These are phyloP conservation scores for Callipepla squamata DNA, from an alignment of 2,113 vertebrate genomes.

Conservation along the genomic window DNA sequence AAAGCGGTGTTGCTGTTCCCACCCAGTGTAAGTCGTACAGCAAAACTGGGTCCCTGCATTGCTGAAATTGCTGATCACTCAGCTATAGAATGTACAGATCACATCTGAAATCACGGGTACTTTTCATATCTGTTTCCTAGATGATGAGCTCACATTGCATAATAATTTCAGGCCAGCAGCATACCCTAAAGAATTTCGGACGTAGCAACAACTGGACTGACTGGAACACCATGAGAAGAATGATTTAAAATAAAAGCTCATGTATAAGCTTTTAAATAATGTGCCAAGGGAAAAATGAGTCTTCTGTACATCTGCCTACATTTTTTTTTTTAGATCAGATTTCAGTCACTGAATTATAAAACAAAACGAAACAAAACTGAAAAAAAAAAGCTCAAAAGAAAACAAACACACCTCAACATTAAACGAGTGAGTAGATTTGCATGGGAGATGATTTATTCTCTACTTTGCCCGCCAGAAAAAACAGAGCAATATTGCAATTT, in stretches of 20 bases:
- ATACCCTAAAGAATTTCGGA: constrained; percentile 59
- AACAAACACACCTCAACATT: neutral
- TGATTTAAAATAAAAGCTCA: constrained; percentile 54
- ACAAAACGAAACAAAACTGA: neutral
- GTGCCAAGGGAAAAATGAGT: constrained; percentile 47
- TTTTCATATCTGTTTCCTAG: constrained; percentile 27
- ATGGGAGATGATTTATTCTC: constrained; percentile 35
- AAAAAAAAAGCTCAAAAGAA: neutral
- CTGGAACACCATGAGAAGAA: constrained; percentile 20
- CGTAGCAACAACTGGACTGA: neutral
- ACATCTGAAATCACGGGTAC: neutral
- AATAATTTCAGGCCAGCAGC: constrained; percentile 29
- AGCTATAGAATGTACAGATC: neutral
- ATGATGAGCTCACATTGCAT: constrained; percentile 23
- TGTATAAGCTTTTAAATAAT: constrained; percentile 46
- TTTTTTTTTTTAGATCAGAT: constrained; percentile 38
- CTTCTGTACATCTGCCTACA: constrained; percentile 51
- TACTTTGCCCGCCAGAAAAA: constrained; percentile 39
- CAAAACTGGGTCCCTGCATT: neutral
- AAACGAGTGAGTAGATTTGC: constrained; percentile 48
- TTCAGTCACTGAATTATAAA: constrained; percentile 53
- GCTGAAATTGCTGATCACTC: constrained; percentile 38
- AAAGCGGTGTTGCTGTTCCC: constrained; percentile 44
- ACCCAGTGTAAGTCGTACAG: neutral
- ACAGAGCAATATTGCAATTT: constrained; percentile 35